These are phyloP conservation scores for Lepus townsendii DNA, from an alignment of 2,797 vertebrate genomes.

Conservation along the genomic window DNA sequence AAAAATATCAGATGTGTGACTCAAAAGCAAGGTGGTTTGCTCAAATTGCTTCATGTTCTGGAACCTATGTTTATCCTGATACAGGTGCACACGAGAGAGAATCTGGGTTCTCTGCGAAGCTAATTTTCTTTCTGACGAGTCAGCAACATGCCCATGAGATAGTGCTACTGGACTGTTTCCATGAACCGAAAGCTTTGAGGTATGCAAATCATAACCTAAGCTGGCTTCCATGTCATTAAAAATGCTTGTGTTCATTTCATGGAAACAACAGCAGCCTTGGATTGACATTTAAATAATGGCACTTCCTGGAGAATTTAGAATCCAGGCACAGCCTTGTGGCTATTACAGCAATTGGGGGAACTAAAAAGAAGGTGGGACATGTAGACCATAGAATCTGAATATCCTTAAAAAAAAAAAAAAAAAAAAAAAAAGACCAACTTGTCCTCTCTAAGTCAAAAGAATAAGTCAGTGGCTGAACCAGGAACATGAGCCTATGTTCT, in stretches of 20 bases:
- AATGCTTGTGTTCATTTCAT: background rate
- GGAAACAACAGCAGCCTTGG: background rate
- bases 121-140: background rate
- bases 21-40: background rate
- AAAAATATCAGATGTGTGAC: background rate
- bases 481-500: background rate
- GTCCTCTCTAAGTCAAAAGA: slow-evolving; percentile 26
- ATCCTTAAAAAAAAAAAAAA: background rate
- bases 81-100: background rate
- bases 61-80: background rate
- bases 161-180: too few species aligned
- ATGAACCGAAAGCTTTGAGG: background rate
- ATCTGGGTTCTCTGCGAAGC: background rate
- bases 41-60: background rate
- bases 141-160: accelerated
- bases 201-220: background rate
- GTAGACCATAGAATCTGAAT: background rate
- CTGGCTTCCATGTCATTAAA: background rate
- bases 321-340: background rate
- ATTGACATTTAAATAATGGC: background rate
- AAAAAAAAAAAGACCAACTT: background rate
- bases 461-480: background rate
- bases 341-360: background rate
- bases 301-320: background rate
- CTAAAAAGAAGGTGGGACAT: background rate